A percentile compares a stretch with the other conserved stretches of the same genome.
Conservation (phyloP, 2,888 invertebrate genomes). For the Xylota sylvarum region DNA sequence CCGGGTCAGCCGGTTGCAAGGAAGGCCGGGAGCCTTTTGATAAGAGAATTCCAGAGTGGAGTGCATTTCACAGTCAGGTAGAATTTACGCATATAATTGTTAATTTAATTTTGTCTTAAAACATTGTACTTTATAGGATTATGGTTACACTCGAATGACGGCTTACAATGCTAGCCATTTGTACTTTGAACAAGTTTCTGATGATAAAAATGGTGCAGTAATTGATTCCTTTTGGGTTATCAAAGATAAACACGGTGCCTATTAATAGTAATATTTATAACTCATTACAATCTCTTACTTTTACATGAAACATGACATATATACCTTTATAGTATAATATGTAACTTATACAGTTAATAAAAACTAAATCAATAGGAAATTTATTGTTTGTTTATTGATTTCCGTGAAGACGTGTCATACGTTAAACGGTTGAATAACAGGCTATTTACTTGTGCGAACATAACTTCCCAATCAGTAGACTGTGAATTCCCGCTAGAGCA, state of each 20-base stretch:
- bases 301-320: too few species aligned
- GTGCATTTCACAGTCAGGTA: conserved; percentile 90
- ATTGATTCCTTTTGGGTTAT: conserved; percentile 89
- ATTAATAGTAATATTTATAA: conserved; percentile 49
- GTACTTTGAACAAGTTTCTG: conserved; percentile 94
- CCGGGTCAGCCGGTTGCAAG: conserved; percentile 95
- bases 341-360: not conserved
- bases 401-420: too few species aligned
- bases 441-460: too few species aligned
- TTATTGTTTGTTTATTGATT: too few species aligned
- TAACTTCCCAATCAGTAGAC: too few species aligned
- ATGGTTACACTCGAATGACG: conserved; percentile 95
- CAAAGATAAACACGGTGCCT: conserved; percentile 86
- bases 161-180: conserved; percentile 93
- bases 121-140: conserved; percentile 87
- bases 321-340: too few species aligned
- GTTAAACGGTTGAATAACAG: too few species aligned
- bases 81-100: not conserved
- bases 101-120: not conserved
- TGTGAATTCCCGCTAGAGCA: too few species aligned
- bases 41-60: conserved; percentile 88
- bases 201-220: conserved; percentile 88
- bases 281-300: not conserved
- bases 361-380: not conserved
- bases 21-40: conserved; percentile 93